Conservation (phyloP, 2,888 invertebrate species). For the Agonopterix subpropinquella region DNA sequence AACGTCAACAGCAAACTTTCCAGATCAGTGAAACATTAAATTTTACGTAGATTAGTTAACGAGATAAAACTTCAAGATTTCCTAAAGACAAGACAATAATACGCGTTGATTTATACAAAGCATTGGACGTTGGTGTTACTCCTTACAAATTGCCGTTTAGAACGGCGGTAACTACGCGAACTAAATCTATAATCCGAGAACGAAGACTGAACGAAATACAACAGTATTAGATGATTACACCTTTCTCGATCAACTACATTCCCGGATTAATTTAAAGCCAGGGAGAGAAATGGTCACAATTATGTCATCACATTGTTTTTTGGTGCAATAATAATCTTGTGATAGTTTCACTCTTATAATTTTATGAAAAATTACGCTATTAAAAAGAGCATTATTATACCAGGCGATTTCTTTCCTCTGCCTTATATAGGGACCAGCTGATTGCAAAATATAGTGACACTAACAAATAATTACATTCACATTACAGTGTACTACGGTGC, state of each 20-base stretch:
- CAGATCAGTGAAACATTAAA: conserved; percentile 15
- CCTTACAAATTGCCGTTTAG: conserved; percentile 56
- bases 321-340: neutral
- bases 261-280: neutral
- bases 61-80: conserved; percentile 31
- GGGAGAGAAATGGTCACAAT: neutral
- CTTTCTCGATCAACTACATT: no score
- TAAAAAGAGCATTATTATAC: no score
- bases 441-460: conserved; percentile 35
- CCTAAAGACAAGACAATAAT: conserved; percentile 30
- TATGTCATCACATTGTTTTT: neutral
- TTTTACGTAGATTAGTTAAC: conserved; percentile 36
- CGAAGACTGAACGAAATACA: no score
- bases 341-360: neutral
- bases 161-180: conserved; percentile 60
- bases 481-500: conserved; percentile 40
- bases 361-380: neutral
- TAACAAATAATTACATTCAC: conserved; percentile 24
- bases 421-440: conserved; percentile 8
- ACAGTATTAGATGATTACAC: no score
- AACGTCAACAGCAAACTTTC: conserved; percentile 16
- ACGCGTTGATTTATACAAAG: conserved; percentile 51
- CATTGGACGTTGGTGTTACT: conserved; percentile 58
- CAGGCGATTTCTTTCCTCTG: no score
- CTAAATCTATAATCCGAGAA: conserved; percentile 33